Base-by-base conservation (phyloP, 2,113 vertebrate species). In the Raja brachyura region DNA sequence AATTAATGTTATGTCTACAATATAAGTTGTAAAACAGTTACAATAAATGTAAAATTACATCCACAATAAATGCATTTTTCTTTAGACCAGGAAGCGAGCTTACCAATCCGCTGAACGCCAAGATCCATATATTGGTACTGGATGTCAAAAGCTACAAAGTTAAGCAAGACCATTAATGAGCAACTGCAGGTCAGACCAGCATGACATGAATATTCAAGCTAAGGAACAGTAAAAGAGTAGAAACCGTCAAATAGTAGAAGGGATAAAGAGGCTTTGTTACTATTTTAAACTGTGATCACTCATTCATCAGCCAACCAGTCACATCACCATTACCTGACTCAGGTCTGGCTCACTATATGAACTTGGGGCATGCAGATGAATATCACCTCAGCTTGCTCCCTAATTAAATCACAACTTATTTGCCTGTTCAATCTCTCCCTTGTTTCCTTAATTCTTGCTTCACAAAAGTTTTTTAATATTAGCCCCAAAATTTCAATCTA, bases 41-140 rank as follows among this genome's bases (percentile, higher is more conserved):
- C 66, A 73, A 13, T 33, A 48, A 92, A 39, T 1, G 28, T 31
- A 61, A 86, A 86, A 86, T 86, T 88, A 16, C 63, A 88, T 63
- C 83, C 59, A 88, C 59, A 63, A 56, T 25, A 63, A 88, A 63
- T 16, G 13, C 28, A 18, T 18, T 63, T 18, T 63, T 86, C 16
- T 31, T 63, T 31, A 63, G 31, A 31, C 28, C 61, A 88, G 63
- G 28, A 8, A 31, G 28, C n/a, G 94, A 90, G 97, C 98, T 98
- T 96, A 99, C 98, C 97, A 99, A 94, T 94, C 98, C 98, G 96
- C 98, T 99, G 95, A 98, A 95, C 93, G 98, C 97, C 95, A 99
- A 95, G 94, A 99, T 97, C 98, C 98, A 98, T 97, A 98, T 98
- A 94, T 98, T 98, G 93, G 97, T 96, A 94, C 98, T 97, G 94